Evolutionary conservation across 2,888 invertebrate species (phyloP).

Genomic region (Lasioglossum marginatum): DNA sequence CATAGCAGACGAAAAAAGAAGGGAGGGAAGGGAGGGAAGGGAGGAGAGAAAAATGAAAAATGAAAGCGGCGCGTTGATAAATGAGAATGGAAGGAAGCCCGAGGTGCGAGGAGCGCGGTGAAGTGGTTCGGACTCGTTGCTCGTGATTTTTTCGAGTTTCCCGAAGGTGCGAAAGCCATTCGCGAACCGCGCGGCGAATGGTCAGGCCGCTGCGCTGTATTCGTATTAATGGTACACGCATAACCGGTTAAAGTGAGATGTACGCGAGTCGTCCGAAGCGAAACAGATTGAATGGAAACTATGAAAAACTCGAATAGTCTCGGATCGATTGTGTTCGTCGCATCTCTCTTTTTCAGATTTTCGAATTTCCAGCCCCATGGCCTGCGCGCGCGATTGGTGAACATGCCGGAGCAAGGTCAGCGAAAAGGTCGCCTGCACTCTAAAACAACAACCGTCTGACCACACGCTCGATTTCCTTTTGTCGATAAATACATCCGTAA

Average conservation of each 20-base stretch:
- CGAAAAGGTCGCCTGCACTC: neutral
- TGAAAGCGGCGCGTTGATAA: constrained; percentile 21
- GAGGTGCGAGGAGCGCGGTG: neutral
- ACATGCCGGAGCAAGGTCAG: neutral
- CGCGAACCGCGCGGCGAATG: neutral
- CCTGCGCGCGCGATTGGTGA: neutral
- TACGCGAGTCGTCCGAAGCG: too few relatives aligned
- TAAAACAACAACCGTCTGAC: neutral
- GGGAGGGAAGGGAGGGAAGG: neutral
- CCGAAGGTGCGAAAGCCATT: constrained; percentile 7
- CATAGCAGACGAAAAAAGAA: neutral
- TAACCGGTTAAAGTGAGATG: constrained; percentile 2
- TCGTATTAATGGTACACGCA: neutral
- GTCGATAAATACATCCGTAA: neutral
- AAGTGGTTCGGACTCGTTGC: neutral
- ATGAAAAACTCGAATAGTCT: neutral
- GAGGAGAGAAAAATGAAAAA: constrained; percentile 37
- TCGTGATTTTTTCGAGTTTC: constrained; percentile 16
- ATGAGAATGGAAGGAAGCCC: neutral
- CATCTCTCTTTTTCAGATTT: neutral
- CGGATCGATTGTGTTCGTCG: neutral
- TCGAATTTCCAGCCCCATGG: neutral
- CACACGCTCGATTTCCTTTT: constrained; percentile 5
- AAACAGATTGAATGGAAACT: neutral
- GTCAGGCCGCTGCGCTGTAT: neutral